These are phyloP conservation scores for Hyphantria cunea DNA, from an alignment of 1,140 invertebrate genomes.

Conservation along the genomic window DNA sequence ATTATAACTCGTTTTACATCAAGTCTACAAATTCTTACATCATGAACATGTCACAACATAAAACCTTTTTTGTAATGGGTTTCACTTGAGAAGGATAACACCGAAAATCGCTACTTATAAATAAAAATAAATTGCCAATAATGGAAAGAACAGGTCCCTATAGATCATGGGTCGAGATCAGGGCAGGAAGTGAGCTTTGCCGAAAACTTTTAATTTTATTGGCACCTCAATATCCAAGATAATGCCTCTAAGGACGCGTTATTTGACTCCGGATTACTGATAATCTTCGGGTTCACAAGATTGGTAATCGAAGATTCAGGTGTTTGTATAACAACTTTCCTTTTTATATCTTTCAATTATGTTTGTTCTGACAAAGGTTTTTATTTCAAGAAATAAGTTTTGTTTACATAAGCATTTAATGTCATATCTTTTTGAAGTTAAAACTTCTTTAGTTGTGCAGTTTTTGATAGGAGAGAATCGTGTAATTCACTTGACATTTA, in stretches of 20 bases:
- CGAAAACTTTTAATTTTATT: slow-evolving; percentile 19
- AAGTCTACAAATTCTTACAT: too few species aligned
- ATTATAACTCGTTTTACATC: too few species aligned
- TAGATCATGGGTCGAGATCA: too few species aligned
- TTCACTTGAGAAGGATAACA: background rate
- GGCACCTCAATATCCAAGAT: slow-evolving; percentile 9
- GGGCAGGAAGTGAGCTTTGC: background rate
- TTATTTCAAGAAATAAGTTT: background rate
- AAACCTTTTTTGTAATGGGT: background rate
- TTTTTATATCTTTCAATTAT: background rate
- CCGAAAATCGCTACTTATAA: background rate
- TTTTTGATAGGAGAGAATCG: too few species aligned
- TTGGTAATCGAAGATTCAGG: background rate
- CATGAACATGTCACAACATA: too few species aligned
- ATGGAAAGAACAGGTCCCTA: too few species aligned
- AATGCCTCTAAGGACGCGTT: slow-evolving; percentile 4
- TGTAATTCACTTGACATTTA: too few species aligned
- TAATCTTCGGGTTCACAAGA: slow-evolving; percentile 12
- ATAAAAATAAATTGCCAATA: too few species aligned
- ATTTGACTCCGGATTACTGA: slow-evolving; percentile 15
- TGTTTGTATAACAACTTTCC: slow-evolving; percentile 10
- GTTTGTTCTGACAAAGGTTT: background rate
- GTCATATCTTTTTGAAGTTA: too few species aligned
- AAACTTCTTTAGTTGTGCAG: too few species aligned
- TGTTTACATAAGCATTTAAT: too few species aligned